These are phyloP conservation scores for Neolamprologus sp. DNA, from an alignment of 2,113 vertebrate species.

Conservation along the genomic window DNA sequence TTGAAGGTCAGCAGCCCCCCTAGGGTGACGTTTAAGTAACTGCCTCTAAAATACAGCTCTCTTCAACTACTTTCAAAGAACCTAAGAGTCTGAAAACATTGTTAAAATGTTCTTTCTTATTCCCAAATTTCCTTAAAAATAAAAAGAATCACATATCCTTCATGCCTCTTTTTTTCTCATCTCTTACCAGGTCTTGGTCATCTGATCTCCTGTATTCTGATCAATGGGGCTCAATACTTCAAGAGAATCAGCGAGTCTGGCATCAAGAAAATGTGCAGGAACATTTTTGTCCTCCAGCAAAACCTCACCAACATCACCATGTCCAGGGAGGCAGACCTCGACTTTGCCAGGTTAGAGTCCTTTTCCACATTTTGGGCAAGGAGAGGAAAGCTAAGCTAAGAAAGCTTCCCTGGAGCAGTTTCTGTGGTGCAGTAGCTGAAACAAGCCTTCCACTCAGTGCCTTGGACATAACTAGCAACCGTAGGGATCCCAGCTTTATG, in stretches of 20 bases:
- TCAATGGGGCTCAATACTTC: slow-evolving; percentile 98
- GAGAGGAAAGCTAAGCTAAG: background rate
- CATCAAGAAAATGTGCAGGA: slow-evolving; percentile 99
- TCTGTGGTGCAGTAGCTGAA: background rate
- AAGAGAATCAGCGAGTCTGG: slow-evolving; percentile 97
- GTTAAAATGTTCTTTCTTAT: background rate
- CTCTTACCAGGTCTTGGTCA: slow-evolving; percentile 84
- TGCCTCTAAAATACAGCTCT: background rate
- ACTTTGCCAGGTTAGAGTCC: slow-evolving; percentile 85
- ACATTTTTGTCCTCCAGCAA: slow-evolving; percentile 98
- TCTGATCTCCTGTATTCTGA: slow-evolving; percentile 96
- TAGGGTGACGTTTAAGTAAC: background rate
- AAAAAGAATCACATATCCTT: background rate
- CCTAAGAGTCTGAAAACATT: background rate
- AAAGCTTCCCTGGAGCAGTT: background rate
- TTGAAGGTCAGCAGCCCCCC: slow-evolving; percentile 79
- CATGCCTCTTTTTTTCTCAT: background rate
- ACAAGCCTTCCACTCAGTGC: background rate
- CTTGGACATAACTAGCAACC: background rate
- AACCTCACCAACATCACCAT: slow-evolving; percentile 99
- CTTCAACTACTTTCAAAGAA: background rate
- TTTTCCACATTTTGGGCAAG: background rate
- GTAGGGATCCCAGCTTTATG: background rate
- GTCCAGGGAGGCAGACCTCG: slow-evolving; percentile 94
- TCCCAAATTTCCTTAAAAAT: background rate